A percentile compares a stretch with the other conserved stretches of the same genome.
Conservation (phyloP, 2,888 invertebrate genomes). For the Caenorhabditis sp. region DNA sequence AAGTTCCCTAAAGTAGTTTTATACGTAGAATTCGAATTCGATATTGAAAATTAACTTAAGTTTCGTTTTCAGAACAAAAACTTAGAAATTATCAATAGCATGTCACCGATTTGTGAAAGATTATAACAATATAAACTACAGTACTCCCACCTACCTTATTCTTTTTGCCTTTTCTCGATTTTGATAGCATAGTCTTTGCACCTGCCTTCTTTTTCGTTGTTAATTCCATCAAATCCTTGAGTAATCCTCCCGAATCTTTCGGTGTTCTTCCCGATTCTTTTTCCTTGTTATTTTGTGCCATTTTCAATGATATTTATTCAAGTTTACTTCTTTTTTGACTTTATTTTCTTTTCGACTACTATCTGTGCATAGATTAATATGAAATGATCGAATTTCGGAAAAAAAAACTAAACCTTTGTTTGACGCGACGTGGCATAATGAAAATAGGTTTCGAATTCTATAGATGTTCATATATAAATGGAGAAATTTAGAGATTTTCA, state of each 20-base stretch:
- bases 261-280: not conserved
- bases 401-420: not conserved
- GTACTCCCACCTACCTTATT: not conserved
- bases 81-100: no score
- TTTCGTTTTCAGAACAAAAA: no score
- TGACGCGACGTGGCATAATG: not conserved
- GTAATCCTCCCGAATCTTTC: not conserved
- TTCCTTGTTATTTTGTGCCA: not conserved
- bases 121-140: no score
- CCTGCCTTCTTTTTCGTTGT: not conserved
- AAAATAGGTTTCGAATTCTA: not conserved
- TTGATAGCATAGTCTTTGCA: not conserved
- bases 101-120: no score
- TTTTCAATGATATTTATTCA: not conserved
- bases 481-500: not conserved
- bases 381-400: not conserved
- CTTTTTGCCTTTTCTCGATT: not conserved
- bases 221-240: not conserved
- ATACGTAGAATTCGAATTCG: no score
- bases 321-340: not conserved
- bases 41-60: no score
- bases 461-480: not conserved
- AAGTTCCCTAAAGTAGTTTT: no score
- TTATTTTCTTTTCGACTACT: not conserved
- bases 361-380: not conserved